Conservation (phyloP, 2,888 invertebrate species). For the Idaea aversata region DNA sequence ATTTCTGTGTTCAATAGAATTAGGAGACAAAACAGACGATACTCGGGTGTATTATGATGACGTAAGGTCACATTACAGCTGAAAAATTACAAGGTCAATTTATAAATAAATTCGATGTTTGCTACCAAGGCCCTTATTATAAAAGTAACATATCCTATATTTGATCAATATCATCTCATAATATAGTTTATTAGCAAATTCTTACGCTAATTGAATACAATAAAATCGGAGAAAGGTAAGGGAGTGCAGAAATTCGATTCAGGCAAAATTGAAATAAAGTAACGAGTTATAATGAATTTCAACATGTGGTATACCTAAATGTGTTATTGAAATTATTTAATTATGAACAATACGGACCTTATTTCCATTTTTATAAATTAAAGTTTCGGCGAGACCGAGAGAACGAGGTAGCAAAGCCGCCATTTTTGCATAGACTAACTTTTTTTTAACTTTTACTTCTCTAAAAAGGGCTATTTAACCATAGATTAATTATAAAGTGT, state of each 20-base stretch:
- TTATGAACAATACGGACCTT: constrained; percentile 80
- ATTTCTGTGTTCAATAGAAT: neutral
- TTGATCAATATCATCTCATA: neutral
- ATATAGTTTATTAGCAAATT: neutral
- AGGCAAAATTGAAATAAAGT: neutral
- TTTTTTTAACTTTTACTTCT: constrained; percentile 56
- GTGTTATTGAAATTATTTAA: neutral
- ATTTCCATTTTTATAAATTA: constrained; percentile 83
- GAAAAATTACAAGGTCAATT: constrained; percentile 71
- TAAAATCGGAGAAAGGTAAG: neutral
- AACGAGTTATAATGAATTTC: neutral
- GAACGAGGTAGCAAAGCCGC: constrained; percentile 89
- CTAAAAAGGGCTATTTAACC: constrained; percentile 38
- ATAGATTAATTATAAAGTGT: neutral
- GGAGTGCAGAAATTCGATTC: neutral
- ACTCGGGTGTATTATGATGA: constrained; percentile 38
- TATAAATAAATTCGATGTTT: constrained; percentile 55
- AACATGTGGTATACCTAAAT: neutral
- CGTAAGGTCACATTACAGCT: constrained; percentile 66
- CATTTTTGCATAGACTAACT: constrained; percentile 78
- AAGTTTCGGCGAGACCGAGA: constrained; percentile 84
- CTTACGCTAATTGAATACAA: neutral
- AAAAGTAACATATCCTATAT: neutral
- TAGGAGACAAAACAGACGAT: constrained; percentile 21
- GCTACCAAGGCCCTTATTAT: constrained; percentile 28